Base-by-base conservation (phyloP, 1,140 invertebrate species). In the Drosophila mayri region DNA sequence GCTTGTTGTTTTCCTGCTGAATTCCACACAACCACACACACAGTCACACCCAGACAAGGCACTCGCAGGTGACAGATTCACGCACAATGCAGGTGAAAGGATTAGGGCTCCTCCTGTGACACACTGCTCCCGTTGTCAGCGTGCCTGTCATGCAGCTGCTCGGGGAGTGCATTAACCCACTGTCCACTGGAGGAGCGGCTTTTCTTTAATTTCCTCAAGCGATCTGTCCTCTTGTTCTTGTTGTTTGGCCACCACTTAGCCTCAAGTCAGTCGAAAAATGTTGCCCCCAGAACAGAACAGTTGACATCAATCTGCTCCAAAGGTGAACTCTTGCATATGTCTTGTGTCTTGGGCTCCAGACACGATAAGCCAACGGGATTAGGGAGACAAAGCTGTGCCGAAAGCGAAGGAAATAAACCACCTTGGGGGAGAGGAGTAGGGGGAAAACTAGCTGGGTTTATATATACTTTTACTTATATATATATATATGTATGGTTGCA, bases 341-440 rank as follows among this genome's bases (percentile, higher is more conserved):
- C 66, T 40, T 18, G 32, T 22, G 52, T 54, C 52, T 55, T 38
- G 35, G 46, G 49, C 49, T 57, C 44, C 52, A 61, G 49, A 64
- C 38, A 75, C 71, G 62, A 67, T 62, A 63, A 65, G 72, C 61
- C 73, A 84, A 50, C 59, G 22, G 73, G 68, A 86, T 75, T 81
- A 70, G 20, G 18, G 35, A 28, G 32, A 18, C 20, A 52, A 50
- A 28, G 35, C 20, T 32, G 37, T 35, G 64, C 25, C 28, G 20
- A 22, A 3, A 50, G 61, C 35, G 16, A 37, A 9, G 52, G 14
- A 49, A 59, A 18, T 72, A 47, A 41, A 49, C 10, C 22, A 49
- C 11, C 28, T 59, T 16, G 9, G 18, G 37, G 22, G 0, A 40
- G 5, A 35, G 4, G 1, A 20, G 12, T 2, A 41, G 14, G 22